Percentiles rank a stretch among this genome's conserved stretches.
Conservation (phyloP, 1,140 invertebrate species). For the Calephelis nemesis region DNA sequence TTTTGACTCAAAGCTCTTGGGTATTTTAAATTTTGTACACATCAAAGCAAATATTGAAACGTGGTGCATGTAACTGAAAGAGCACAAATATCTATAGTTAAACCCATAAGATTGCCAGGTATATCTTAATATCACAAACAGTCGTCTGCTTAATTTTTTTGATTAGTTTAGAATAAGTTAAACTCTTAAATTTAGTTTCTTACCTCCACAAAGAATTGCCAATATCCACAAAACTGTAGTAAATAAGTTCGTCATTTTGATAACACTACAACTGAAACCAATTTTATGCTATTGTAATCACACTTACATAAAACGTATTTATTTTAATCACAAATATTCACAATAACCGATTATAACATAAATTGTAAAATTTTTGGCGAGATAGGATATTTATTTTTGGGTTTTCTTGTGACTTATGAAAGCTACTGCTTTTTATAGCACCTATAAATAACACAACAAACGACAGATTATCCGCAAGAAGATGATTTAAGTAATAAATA, state of each 20-base stretch:
- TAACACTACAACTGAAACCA: neutral
- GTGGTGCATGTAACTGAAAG: too few relatives aligned
- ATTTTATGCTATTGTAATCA: neutral
- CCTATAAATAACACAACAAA: conserved; percentile 20
- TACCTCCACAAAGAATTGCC: conserved; percentile 32
- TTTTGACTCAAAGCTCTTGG: too few relatives aligned
- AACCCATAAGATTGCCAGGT: too few relatives aligned
- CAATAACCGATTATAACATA: neutral
- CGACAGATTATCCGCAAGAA: conserved; percentile 5
- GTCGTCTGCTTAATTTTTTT: neutral
- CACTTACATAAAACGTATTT: neutral
- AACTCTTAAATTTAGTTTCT: neutral
- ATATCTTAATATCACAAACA: neutral
- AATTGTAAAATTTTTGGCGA: neutral
- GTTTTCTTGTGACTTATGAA: neutral
- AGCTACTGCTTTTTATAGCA: conserved; percentile 20
- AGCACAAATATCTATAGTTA: too few relatives aligned
- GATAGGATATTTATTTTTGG: neutral
- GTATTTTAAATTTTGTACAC: too few relatives aligned
- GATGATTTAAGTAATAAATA: conserved; percentile 46
- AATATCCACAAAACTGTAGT: conserved; percentile 29
- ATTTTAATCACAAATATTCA: neutral
- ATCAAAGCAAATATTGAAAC: too few relatives aligned
- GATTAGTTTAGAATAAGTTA: neutral
- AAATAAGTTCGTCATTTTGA: conserved; percentile 7